Percentiles rank a stretch among this genome's conserved stretches.
These are phyloP conservation scores for Parascotia fuliginaria DNA, from an alignment of 2,888 invertebrate genomes.

Conservation along the genomic window DNA sequence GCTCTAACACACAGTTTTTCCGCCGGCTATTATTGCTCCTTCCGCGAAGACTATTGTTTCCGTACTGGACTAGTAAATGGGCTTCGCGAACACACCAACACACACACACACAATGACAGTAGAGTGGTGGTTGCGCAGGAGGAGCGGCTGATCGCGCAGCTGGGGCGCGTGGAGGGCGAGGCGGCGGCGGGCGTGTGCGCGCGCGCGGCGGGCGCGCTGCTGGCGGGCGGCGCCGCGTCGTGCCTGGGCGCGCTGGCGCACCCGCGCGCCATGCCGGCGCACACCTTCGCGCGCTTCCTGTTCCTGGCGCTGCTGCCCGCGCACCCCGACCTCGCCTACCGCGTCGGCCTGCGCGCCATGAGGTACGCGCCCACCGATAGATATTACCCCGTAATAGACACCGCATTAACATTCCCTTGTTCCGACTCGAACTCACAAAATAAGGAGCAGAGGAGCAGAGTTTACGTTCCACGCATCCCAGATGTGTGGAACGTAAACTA, in stretches of 20 bases:
- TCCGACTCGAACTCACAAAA: no score
- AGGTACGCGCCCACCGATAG: slow-evolving; percentile 57
- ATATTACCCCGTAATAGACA: no score
- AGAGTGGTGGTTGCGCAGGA: slow-evolving; percentile 86
- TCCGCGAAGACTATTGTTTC: no score
- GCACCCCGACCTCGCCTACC: slow-evolving; percentile 92
- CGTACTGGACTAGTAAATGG: no score
- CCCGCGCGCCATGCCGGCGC: slow-evolving; percentile 93
- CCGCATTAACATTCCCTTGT: no score
- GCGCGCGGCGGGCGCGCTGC: slow-evolving; percentile 88
- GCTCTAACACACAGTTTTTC: no score
- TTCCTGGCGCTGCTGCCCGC: slow-evolving; percentile 91
- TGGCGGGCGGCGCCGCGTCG: slow-evolving; percentile 92
- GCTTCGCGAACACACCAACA: no score
- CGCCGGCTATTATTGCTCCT: no score
- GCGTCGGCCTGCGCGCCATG: slow-evolving; percentile 92
- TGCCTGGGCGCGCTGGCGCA: slow-evolving; percentile 90
- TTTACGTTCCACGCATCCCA: no score
- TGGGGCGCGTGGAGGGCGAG: slow-evolving; percentile 92
- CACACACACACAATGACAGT: no score
- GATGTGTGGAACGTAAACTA: no score
- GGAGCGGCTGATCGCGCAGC: slow-evolving; percentile 90
- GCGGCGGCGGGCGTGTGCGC: slow-evolving; percentile 89
- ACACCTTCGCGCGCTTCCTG: slow-evolving; percentile 92
- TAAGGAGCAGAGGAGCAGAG: no score